These are phyloP conservation scores for Rostratula benghalensis DNA, from an alignment of 2,113 vertebrate genomes.

Conservation along the genomic window DNA sequence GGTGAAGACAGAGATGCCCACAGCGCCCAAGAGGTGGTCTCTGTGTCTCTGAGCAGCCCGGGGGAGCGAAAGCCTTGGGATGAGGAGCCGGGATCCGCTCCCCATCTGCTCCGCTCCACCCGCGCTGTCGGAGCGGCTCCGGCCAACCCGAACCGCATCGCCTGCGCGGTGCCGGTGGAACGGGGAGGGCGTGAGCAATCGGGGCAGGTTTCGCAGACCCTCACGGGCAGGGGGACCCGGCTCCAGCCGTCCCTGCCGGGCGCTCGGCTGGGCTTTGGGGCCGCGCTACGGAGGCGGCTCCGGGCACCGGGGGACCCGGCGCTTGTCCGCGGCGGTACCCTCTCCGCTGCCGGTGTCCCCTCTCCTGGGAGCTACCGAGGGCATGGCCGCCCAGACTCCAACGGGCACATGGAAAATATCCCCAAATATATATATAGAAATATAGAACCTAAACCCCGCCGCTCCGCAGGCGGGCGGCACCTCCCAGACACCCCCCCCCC, in stretches of 20 bases:
- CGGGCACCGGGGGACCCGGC: background rate
- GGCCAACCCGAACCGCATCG: background rate
- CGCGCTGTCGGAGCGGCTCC: background rate
- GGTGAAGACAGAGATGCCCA: background rate
- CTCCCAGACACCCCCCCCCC: background rate
- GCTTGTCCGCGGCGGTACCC: background rate
- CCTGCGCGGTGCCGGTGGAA: background rate
- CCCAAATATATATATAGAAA: too few relatives aligned
- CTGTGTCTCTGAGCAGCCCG: fast-evolving
- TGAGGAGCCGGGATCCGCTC: background rate
- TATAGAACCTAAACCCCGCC: fast-evolving
- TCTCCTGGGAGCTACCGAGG: too few relatives aligned
- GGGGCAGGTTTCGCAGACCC: background rate
- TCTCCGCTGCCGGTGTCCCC: background rate
- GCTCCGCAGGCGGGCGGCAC: background rate
- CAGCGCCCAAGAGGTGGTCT: fast-evolving
- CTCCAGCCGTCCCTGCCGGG: background rate
- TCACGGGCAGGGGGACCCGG: background rate
- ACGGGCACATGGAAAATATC: background rate
- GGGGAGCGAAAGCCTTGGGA: fast-evolving
- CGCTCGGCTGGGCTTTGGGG: background rate
- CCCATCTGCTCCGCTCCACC: fast-evolving
- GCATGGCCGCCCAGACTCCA: background rate
- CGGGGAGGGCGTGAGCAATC: background rate
- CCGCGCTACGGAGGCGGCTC: background rate